A percentile compares a stretch with the other conserved stretches of the same genome.
Conservation (phyloP, 1,140 invertebrate genomes). For the Drosophila gunungcola region DNA sequence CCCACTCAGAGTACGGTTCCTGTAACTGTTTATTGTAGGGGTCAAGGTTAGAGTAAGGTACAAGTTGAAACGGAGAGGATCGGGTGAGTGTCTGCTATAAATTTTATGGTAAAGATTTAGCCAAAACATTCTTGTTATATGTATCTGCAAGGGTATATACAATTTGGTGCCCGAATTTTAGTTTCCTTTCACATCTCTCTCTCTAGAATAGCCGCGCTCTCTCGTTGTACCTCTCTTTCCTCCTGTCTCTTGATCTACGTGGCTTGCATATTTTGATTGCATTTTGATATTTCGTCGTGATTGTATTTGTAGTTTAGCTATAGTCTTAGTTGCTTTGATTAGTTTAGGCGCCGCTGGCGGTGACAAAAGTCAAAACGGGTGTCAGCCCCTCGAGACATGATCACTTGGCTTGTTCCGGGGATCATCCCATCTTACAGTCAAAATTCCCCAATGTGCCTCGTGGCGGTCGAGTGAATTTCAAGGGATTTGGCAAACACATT, state of each 20-base stretch:
- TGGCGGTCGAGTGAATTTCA: constrained; percentile 13
- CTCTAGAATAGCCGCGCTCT: constrained; percentile 12
- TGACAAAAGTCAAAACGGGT: constrained; percentile 47
- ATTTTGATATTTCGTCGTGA: constrained; percentile 31
- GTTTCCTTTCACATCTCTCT: constrained; percentile 7
- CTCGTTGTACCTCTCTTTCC: neutral
- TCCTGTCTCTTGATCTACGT: constrained; percentile 17
- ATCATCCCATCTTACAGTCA: constrained; percentile 4
- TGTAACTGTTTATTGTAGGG: too few relatives aligned
- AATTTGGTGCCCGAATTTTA: neutral
- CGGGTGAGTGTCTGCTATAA: too few relatives aligned
- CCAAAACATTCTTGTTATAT: too few relatives aligned
- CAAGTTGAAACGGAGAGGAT: too few relatives aligned
- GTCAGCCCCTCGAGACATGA: constrained; percentile 46
- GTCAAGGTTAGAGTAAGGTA: too few relatives aligned
- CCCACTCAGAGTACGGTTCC: too few relatives aligned
- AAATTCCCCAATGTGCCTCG: constrained; percentile 23
- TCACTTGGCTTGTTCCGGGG: constrained; percentile 12
- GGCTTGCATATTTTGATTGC: constrained; percentile 40
- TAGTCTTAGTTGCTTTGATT: constrained; percentile 36
- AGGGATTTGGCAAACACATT: constrained; percentile 33
- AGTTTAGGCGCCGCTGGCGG: constrained; percentile 40
- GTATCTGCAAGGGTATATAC: neutral
- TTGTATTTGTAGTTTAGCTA: constrained; percentile 3
- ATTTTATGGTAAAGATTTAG: too few relatives aligned